Evolutionary conservation across 2,888 invertebrate genomes (phyloP).

Genomic region (Polydrusus tereticollis): DNA sequence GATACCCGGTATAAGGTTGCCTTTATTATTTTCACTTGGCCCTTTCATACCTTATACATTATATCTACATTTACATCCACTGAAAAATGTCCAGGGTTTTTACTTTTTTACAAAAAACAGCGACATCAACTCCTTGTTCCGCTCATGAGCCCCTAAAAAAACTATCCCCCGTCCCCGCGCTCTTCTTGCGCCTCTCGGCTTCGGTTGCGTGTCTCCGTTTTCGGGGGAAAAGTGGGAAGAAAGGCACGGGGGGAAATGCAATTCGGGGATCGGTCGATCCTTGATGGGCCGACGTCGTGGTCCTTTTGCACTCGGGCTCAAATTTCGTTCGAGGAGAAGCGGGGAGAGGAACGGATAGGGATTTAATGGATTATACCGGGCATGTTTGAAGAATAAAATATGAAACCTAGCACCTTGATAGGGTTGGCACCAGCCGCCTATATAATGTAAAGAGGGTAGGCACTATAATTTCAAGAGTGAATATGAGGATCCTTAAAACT

Average conservation of each 20-base stretch:
- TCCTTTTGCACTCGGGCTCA: conserved; percentile 49
- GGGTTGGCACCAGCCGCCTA: neutral
- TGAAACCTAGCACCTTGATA: neutral
- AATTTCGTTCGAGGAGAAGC: conserved; percentile 39
- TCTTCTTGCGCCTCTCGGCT: conserved; percentile 23
- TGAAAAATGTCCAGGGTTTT: neutral
- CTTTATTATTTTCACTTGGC: too few species aligned
- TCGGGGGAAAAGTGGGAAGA: conserved; percentile 36
- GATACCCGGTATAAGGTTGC: too few species aligned
- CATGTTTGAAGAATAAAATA: neutral
- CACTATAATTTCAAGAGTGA: too few species aligned
- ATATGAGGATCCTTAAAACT: too few species aligned
- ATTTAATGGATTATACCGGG: conserved; percentile 31
- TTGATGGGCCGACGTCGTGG: conserved; percentile 48
- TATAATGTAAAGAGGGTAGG: too few species aligned
- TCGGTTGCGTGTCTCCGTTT: conserved; percentile 47
- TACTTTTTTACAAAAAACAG: neutral
- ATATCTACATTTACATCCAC: too few species aligned
- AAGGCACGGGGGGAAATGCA: conserved; percentile 47
- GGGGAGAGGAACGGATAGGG: conserved; percentile 5
- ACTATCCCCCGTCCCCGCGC: conserved; percentile 43
- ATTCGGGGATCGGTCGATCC: conserved; percentile 48
- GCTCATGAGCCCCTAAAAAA: conserved; percentile 40
- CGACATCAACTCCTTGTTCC: neutral
- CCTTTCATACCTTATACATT: too few species aligned